phyloP scores from a whole-genome alignment of 2,888 invertebrate species.

The Druceiella hillmani region DNA sequence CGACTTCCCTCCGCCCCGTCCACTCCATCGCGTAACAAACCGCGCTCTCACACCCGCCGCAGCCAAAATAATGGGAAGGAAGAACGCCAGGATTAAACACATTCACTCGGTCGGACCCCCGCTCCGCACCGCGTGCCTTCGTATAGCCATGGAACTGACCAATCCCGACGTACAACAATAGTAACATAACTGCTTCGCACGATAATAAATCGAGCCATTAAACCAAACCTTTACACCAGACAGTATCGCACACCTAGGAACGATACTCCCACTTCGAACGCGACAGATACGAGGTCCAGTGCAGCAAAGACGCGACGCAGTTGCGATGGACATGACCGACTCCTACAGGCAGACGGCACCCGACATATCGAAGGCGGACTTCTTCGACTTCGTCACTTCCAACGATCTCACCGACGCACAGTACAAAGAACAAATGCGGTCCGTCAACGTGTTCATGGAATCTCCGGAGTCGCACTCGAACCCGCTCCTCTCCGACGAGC shows the following conservation, averaged over 20 bases:
- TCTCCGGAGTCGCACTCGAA: conserved; percentile 49
- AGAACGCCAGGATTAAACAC: conserved; percentile 49
- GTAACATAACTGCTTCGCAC: no score
- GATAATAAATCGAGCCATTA: no score
- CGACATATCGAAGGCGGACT: conserved; percentile 81
- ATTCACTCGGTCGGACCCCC: conserved; percentile 50
- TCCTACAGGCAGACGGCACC: conserved; percentile 66
- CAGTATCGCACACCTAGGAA: conserved; percentile 27
- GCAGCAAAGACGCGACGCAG: background rate
- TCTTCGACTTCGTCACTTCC: conserved; percentile 84
- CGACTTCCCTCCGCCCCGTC: no score
- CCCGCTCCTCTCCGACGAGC: conserved; percentile 47
- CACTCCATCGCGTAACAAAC: no score
- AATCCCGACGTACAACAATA: conserved; percentile 31
- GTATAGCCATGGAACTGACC: conserved; percentile 38
- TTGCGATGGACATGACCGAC: conserved; percentile 78
- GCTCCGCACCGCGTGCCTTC: conserved; percentile 35
- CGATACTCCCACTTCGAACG: conserved; percentile 17
- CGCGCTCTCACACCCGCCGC: background rate
- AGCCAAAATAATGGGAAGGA: conserved; percentile 47
- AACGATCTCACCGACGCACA: conserved; percentile 70
- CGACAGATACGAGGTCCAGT: background rate
- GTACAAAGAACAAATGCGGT: conserved; percentile 63
- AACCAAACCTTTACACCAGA: no score
- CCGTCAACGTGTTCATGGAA: conserved; percentile 61